Percentiles rank a stretch among this genome's conserved stretches.
Conservation (phyloP, 64 coral and sea anemone genomes). For the Pocillopora damicornis region DNA sequence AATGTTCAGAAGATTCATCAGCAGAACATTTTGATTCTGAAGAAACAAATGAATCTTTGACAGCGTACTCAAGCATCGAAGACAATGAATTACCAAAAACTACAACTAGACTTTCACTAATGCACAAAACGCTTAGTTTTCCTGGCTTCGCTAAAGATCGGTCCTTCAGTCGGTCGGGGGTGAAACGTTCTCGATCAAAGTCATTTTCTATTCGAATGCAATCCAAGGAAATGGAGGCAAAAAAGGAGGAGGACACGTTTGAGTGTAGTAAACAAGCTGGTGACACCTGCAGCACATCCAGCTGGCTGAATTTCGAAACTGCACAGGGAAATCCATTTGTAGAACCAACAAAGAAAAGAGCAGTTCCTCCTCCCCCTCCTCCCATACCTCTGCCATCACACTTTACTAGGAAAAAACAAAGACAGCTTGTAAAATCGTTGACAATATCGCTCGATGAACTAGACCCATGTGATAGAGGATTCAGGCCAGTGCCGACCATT, state of each 20-base stretch:
- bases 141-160: neutral
- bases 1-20: neutral
- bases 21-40: neutral
- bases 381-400: neutral
- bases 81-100: neutral
- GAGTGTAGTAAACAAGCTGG: neutral
- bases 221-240: neutral
- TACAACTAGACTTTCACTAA: neutral
- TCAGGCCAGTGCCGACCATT: too few relatives aligned
- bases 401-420: neutral
- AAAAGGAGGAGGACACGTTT: neutral
- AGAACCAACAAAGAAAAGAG: neutral
- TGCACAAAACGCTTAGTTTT: neutral
- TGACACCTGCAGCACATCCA: neutral
- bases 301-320: neutral
- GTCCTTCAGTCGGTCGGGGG: neutral
- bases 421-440: neutral
- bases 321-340: neutral
- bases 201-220: neutral
- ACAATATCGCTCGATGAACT: neutral
- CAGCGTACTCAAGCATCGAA: neutral
- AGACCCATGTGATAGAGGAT: neutral
- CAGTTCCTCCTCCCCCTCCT: neutral
- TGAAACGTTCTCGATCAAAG: slow-evolving; percentile 3
- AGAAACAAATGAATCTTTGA: neutral